phyloP scores from a whole-genome alignment of 1,140 invertebrate genomes.

The Drosophila insularis region DNA sequence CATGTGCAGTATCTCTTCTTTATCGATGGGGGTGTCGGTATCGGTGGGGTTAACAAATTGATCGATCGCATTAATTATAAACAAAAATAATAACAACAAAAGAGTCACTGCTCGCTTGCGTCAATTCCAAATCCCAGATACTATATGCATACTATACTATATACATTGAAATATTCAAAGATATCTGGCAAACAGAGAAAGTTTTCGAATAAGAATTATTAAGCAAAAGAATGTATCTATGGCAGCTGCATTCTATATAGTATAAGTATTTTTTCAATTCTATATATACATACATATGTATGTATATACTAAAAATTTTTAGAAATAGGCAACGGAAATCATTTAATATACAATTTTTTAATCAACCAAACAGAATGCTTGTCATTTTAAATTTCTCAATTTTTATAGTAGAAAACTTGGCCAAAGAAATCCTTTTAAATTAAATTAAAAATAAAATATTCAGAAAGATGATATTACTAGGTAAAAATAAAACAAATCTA shows the following conservation, averaged over 20 bases:
- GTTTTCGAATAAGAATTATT: not conserved
- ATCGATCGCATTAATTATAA: conserved; percentile 7
- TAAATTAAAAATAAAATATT: not conserved
- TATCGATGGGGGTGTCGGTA: not conserved
- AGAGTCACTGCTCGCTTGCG: not conserved
- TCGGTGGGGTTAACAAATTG: conserved; percentile 6
- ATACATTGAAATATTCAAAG: not conserved
- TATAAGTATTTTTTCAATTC: not conserved
- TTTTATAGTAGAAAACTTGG: no score
- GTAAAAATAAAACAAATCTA: no score
- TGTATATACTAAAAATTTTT: not conserved
- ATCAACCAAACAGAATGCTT: not conserved
- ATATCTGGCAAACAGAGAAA: conserved; percentile 5
- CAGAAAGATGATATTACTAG: not conserved
- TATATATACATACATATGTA: not conserved
- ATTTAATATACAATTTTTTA: not conserved
- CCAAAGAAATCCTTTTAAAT: not conserved
- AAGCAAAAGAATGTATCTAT: conserved; percentile 1
- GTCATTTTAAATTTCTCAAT: no score
- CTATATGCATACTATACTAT: not conserved
- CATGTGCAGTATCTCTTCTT: conserved; percentile 13
- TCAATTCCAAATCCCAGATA: conserved; percentile 2
- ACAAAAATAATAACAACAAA: not conserved
- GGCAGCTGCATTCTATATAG: conserved; percentile 1
- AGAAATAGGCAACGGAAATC: not conserved